Base-by-base conservation (phyloP, 2,113 vertebrate genomes). In the Odontesthes bonariensis region DNA sequence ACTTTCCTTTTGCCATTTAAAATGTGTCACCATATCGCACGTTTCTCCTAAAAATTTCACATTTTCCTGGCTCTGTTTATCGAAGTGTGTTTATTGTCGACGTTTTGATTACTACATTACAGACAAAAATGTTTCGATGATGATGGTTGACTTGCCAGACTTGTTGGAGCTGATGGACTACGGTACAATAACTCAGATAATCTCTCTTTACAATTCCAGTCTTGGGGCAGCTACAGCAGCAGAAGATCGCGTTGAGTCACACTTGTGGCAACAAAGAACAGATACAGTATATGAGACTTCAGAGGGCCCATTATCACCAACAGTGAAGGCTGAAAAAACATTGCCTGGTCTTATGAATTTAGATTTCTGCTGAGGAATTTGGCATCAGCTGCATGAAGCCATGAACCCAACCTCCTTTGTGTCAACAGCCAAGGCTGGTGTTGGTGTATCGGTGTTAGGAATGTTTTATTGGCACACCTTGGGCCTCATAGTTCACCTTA, bases 351-450 rank as follows among this genome's bases (percentile, higher is more conserved):
- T 38, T 23, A 0, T 54, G 22, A 61, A 56, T 33, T 19, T 73
- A 20, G 42, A 17, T 51, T 73, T 51, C 53, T 47, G 13, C 31
- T 56, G 69, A 56, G 57, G 49, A 61, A 68, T 73, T 73, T 67
- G 0, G 2, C 27, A 38, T 60, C 51, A 68, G 3, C 49, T 35
- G 52, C 49, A 13, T 38, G 32, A 49, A 55, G n/a, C 57, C 20
- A 31, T 44, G 35, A 49, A 23, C 11, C 16, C 56, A 55, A 22
- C 20, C 31, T 27, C 14, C 12, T 52, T 56, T 35, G 27, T 35
- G 31, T 58, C 40, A 33, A 38, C 51, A 8, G 7, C 13, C 13
- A 42, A 69, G 59, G 52, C 46, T 17, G 64, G 27, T 3, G 11
- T 7, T 17, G 64, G 27, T 3, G 11, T 7, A 55, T 49, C 16